phyloP scores from a whole-genome alignment of 1,140 invertebrate species.

The Ceratoteleas bidentatus region DNA sequence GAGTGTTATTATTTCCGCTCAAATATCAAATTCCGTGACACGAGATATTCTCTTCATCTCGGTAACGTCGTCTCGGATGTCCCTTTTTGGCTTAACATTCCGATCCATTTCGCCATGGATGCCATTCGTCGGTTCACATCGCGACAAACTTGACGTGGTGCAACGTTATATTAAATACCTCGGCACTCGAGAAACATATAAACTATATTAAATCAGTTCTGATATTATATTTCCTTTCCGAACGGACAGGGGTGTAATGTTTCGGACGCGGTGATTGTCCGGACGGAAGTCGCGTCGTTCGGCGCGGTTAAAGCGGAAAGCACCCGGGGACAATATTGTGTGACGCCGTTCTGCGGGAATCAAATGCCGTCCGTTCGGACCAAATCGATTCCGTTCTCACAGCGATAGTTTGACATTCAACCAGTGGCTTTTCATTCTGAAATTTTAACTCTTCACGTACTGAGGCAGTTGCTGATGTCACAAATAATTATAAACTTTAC shows the following conservation, averaged over 20 bases:
- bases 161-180: constrained; percentile 71
- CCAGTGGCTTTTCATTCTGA: no score
- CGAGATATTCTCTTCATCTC: constrained; percentile 70
- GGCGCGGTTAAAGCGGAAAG: background rate
- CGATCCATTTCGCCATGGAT: constrained; percentile 70
- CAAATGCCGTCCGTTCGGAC: no score
- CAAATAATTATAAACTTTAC: no score
- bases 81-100: constrained; percentile 72
- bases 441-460: no score
- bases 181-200: constrained; percentile 55
- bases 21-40: constrained; percentile 71
- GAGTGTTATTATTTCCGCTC: constrained; percentile 72
- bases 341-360: no score
- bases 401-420: no score
- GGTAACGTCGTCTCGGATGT: constrained; percentile 64
- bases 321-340: no score
- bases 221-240: constrained; percentile 46
- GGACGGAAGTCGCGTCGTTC: constrained; percentile 7
- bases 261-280: background rate
- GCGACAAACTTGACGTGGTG: constrained; percentile 64
- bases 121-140: constrained; percentile 54
- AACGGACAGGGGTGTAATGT: constrained; percentile 25
- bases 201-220: constrained; percentile 54
- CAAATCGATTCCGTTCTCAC: no score
- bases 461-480: no score